These are phyloP conservation scores for Muntiacus reevesi DNA, from an alignment of 2,113 vertebrate species.

Conservation along the genomic window DNA sequence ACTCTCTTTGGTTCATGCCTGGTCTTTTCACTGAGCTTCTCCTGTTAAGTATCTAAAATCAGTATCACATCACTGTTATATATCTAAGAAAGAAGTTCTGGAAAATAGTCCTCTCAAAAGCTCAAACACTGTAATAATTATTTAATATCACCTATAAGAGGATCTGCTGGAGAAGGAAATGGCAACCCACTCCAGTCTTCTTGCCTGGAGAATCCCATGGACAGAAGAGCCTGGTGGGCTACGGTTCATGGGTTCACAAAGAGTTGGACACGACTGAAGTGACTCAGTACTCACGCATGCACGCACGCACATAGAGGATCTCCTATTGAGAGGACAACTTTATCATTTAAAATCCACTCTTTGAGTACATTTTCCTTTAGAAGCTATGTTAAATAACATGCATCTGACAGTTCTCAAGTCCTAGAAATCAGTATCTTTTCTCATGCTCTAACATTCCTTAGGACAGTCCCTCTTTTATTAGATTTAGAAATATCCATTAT, in stretches of 20 bases:
- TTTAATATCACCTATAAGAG: not conserved
- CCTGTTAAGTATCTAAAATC: slow-evolving; percentile 32
- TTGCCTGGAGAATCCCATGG: not conserved
- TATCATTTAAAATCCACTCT: slow-evolving; percentile 17
- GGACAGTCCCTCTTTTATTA: not conserved
- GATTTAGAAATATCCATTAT: not conserved
- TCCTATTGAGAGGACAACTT: not conserved
- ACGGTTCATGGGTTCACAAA: fast-evolving
- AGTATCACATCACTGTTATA: slow-evolving; percentile 6
- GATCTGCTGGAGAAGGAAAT: not conserved
- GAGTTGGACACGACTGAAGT: not conserved
- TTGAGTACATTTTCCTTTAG: not conserved
- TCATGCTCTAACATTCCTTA: not conserved
- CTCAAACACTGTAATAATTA: not conserved
- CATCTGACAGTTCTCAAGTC: not conserved
- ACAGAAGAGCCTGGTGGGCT: not conserved
- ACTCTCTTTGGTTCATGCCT: not conserved
- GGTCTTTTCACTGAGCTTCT: not conserved
- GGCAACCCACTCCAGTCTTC: not conserved
- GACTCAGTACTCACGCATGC: fast-evolving
- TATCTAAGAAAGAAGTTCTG: slow-evolving; percentile 12
- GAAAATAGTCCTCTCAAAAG: slow-evolving; percentile 36
- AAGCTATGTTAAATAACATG: not conserved
- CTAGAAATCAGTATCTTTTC: not conserved
- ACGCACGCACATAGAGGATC: not conserved